phyloP scores from a whole-genome alignment of 2,797 vertebrate genomes.

The Poecile montanus region DNA sequence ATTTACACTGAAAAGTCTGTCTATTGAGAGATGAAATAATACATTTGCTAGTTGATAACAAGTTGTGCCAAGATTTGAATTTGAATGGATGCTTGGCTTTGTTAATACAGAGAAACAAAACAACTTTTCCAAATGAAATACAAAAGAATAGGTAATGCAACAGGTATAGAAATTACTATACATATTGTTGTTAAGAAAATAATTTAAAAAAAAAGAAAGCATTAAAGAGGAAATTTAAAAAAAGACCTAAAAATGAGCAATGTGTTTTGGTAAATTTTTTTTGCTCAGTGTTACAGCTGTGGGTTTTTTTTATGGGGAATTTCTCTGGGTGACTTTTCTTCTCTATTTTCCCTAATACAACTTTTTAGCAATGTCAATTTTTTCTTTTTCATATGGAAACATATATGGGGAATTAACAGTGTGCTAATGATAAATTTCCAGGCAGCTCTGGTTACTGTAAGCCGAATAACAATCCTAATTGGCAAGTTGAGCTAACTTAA shows the following conservation, averaged over 20 bases:
- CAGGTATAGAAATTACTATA: not conserved
- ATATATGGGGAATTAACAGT: not conserved
- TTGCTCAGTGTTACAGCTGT: not conserved
- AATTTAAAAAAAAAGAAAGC: not conserved
- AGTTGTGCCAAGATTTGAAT: not conserved
- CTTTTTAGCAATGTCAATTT: fast-evolving
- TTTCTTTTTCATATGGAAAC: not conserved
- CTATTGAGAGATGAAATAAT: not conserved
- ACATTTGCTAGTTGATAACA: not conserved
- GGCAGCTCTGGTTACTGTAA: not conserved
- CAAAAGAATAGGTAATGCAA: too few relatives aligned
- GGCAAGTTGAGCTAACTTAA: not conserved
- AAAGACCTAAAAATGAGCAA: not conserved
- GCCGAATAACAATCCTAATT: not conserved
- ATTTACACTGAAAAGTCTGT: not conserved
- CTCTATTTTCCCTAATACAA: not conserved
- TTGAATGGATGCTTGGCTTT: not conserved
- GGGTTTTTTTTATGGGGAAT: not conserved
- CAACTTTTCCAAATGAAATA: not conserved
- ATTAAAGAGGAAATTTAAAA: not conserved
- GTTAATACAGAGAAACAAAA: not conserved
- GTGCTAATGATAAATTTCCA: not conserved
- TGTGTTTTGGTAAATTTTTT: not conserved
- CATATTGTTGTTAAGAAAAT: not conserved
- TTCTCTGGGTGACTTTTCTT: not conserved